Evolutionary conservation across 2,797 vertebrate species (phyloP).

Genomic region (Hyperoplus lanceolatus): DNA sequence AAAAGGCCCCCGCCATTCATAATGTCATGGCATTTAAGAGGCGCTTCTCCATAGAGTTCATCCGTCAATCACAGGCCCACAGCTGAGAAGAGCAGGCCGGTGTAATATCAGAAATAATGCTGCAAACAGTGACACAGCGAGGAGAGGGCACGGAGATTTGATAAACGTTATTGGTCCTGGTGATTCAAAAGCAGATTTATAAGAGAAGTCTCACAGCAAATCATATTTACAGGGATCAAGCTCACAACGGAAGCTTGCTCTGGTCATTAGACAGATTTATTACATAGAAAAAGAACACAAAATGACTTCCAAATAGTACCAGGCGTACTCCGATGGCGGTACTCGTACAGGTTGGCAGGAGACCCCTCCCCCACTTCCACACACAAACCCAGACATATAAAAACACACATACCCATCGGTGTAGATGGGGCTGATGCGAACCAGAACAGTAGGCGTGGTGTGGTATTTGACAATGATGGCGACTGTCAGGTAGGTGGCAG

Average conservation of each 20-base stretch:
- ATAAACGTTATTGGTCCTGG: conserved; percentile 19
- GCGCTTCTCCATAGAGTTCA: conserved; percentile 24
- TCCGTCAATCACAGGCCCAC: conserved; percentile 43
- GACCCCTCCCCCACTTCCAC: not conserved
- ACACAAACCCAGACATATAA: not conserved
- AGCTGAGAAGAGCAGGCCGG: conserved; percentile 1
- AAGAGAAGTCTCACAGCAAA: not conserved
- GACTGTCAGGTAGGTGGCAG: conserved; percentile 92
- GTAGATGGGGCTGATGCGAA: conserved; percentile 52
- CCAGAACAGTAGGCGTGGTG: conserved; percentile 69
- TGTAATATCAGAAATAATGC: conserved; percentile 6
- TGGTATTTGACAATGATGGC: conserved; percentile 90
- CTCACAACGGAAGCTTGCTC: not conserved
- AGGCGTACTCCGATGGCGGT: no score
- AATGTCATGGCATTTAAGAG: conserved; percentile 54
- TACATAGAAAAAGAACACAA: not conserved
- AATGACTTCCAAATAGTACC: no score
- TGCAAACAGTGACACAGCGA: not conserved
- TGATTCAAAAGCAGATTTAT: conserved; percentile 41
- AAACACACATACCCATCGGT: conserved; percentile 80
- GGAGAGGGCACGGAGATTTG: not conserved
- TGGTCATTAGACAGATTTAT: conserved; percentile 9
- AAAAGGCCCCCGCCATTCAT: conserved; percentile 13
- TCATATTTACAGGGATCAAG: conserved; percentile 14
- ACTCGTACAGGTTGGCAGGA: no score